These are phyloP conservation scores for Danio tinwini DNA, from an alignment of 2,797 vertebrate species.

Conservation along the genomic window DNA sequence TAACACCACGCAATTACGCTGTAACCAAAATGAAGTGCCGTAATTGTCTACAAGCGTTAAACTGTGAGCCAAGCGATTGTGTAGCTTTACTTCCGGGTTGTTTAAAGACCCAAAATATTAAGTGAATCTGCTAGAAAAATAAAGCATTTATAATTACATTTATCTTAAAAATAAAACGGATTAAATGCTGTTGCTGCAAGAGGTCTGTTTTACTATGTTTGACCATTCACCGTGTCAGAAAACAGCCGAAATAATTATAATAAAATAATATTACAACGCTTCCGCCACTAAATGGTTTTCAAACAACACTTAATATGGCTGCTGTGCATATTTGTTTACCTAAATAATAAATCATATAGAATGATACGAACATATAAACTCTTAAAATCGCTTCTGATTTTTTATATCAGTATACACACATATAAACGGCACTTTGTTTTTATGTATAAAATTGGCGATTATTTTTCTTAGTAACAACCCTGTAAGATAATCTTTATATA, in stretches of 20 bases:
- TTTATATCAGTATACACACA: too few species aligned
- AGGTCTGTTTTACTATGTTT: neutral
- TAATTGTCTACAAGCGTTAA: neutral
- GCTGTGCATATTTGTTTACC: neutral
- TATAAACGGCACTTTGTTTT: too few species aligned
- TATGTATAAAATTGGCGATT: too few species aligned
- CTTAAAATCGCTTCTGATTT: neutral
- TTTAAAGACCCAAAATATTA: neutral
- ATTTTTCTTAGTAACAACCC: too few species aligned
- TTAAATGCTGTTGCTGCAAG: neutral
- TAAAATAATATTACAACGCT: neutral
- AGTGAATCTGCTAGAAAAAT: neutral
- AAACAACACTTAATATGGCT: neutral
- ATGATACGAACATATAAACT: neutral
- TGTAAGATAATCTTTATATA: too few species aligned
- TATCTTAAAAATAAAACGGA: neutral
- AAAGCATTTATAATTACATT: neutral
- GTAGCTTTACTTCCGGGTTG: slow-evolving; percentile 34
- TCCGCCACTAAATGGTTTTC: neutral
- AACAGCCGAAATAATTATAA: neutral
- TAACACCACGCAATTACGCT: neutral
- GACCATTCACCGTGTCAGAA: neutral
- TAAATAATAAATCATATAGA: too few species aligned
- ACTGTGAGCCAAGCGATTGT: neutral
- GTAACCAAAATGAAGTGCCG: neutral